phyloP scores from a whole-genome alignment of 2,113 vertebrate species.

The Ondatra zibethicus region DNA sequence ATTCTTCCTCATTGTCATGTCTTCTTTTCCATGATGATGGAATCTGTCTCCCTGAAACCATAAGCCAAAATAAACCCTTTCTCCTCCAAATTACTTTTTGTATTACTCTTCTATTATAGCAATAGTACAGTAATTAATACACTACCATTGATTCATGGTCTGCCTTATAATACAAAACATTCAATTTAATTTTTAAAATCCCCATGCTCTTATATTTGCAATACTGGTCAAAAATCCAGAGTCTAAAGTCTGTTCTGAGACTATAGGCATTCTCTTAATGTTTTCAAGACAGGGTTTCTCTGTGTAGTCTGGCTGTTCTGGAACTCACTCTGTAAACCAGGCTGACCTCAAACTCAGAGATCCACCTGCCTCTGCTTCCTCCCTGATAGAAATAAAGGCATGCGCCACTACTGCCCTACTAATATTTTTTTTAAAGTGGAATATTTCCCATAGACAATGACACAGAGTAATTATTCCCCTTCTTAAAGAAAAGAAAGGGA shows the following conservation, averaged over 20 bases:
- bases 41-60: not conserved
- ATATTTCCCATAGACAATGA: no score
- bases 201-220: not conserved
- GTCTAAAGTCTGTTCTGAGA: not conserved
- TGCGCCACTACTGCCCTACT: no score
- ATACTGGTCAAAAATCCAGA: not conserved
- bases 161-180: not conserved
- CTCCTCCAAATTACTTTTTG: not conserved
- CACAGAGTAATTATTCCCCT: no score
- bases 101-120: not conserved
- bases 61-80: not conserved
- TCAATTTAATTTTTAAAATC: not conserved
- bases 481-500: no score
- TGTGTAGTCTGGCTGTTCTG: no score
- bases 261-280: no score
- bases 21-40: not conserved
- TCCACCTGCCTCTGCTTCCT: no score
- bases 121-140: not conserved
- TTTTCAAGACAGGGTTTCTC: no score
- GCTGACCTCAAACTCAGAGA: no score
- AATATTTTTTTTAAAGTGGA: no score
- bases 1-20: not conserved
- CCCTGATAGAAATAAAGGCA: no score
- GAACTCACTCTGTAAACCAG: no score
- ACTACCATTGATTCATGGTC: not conserved